Base-by-base conservation (phyloP, 2,113 vertebrate species). In the Oryzias woworae region DNA sequence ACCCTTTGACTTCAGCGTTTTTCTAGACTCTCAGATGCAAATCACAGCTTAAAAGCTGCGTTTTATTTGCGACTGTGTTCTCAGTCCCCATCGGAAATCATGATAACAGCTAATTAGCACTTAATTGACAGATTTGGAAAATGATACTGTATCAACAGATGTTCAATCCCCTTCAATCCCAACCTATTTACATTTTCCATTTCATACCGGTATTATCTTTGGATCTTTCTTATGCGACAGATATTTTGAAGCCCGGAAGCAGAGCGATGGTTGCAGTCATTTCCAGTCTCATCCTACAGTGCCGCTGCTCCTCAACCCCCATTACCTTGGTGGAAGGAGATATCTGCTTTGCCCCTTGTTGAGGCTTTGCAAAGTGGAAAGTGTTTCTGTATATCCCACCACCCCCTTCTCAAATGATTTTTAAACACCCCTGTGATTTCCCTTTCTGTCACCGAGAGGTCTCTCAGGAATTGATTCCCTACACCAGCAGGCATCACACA, bases 361-460 rank as follows among this genome's bases (percentile, higher is more conserved):
- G 64, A 73, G 75, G 73, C 76, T 52, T 70, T 72, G 68, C 69
- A 87, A 80, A 84, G 66, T 64, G 77, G 79, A 66, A 65, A 65
- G 82, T 75, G 72, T 83, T 75, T 71, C 79, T 77, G 81, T 75
- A 85, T 86, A 79, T 78, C 82, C 84, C 73, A 64, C 61, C 69
- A 62, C 62, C 77, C n/a, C 70, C 60, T 62, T 59, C 65, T 56
- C 72, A 65, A 81, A 84, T 84, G 84, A 84, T 83, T 87, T 85
- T 86, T 69, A 87, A 78, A 85, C 73, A 73, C 70, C 68, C 55
- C 82, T 83, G 77, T 84, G 83, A 86, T 87, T 85, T 86, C 83
- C 86, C 73, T 72, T 75, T 87, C 85, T 86, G 85, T 85, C 86
- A 78, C 88, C 76, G 77, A 72, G 78, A 90, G 85, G 83, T 81